Evolutionary conservation across 2,888 invertebrate species (phyloP), one percentile per base, ranked within the genome.

Genomic region (Tetropium fuscum): DNA sequence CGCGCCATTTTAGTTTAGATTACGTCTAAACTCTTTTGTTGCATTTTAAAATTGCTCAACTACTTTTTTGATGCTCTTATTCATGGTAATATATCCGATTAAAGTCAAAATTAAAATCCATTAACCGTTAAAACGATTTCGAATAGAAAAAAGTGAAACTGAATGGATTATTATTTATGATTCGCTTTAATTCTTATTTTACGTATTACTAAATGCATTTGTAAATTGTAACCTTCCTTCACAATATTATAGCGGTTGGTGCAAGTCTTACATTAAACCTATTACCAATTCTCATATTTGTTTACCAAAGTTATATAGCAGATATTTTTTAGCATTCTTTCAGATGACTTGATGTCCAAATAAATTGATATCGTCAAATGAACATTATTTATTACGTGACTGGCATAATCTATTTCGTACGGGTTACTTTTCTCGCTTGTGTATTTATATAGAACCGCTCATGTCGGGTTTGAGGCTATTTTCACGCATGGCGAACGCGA

Each of bases 391-490:
- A n/a, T n/a, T n/a, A n/a, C n/a, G n/a, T n/a, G n/a, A n/a, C n/a
- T n/a, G n/a, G n/a, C n/a, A n/a, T n/a, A n/a, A n/a, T n/a, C n/a
- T n/a, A n/a, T n/a, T n/a, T n/a, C n/a, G n/a, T n/a, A n/a, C n/a
- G n/a, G n/a, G 36, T 16, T 36, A 8, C 36, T 51, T 40, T 48
- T 53, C n/a, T 32, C 30, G 22, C 25, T 44, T 47, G 48, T 43
- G 51, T 60, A 49, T 53, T 54, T 56, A 60, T 55, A 56, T 34
- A 60, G 58, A 60, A 53, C 53, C 40, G 18, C 60, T 60, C 43
- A 32, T 56, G 54, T 48, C 43, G 48, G 58, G 63, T 73, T 68
- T 59, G 72, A 54, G 75, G 76, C 78, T 75, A 78, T 78, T 79
- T 79, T 79, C 74, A 76, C 77, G 77, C 69, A 72, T 71, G 74